phyloP scores from a whole-genome alignment of 2,888 invertebrate genomes.

The Napeogenes inachia region DNA sequence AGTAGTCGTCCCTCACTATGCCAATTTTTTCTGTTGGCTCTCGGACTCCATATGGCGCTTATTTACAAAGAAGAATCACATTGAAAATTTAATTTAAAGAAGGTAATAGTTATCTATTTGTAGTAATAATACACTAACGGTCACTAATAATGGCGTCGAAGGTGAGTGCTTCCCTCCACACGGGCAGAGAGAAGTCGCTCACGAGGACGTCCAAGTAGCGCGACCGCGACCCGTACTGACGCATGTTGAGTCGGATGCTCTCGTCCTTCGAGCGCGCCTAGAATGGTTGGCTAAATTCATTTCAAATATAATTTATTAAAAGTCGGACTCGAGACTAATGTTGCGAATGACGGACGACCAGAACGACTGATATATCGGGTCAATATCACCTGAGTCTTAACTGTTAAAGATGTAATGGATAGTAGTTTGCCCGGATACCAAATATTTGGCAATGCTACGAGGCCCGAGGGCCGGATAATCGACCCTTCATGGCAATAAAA shows the following conservation, averaged over 20 bases:
- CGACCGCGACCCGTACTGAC: conserved; percentile 87
- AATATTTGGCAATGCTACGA: too few species aligned
- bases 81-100: neutral
- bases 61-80: neutral
- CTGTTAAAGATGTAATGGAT: too few species aligned
- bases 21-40: conserved; percentile 94
- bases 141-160: conserved; percentile 98
- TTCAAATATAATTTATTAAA: too few species aligned
- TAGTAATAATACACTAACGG: conserved; percentile 79
- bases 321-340: too few species aligned
- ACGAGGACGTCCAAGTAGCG: conserved; percentile 92
- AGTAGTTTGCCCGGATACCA: too few species aligned
- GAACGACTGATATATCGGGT: too few species aligned
- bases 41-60: conserved; percentile 98
- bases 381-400: too few species aligned
- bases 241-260: conserved; percentile 91
- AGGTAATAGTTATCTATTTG: too few species aligned
- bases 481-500: too few species aligned
- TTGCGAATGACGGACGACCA: too few species aligned
- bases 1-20: conserved; percentile 78
- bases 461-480: too few species aligned
- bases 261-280: conserved; percentile 87
- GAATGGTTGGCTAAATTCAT: neutral
- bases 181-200: conserved; percentile 91
- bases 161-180: conserved; percentile 83